These are phyloP conservation scores for Polypterus senegalus DNA, from an alignment of 2,113 vertebrate species.

Conservation along the genomic window DNA sequence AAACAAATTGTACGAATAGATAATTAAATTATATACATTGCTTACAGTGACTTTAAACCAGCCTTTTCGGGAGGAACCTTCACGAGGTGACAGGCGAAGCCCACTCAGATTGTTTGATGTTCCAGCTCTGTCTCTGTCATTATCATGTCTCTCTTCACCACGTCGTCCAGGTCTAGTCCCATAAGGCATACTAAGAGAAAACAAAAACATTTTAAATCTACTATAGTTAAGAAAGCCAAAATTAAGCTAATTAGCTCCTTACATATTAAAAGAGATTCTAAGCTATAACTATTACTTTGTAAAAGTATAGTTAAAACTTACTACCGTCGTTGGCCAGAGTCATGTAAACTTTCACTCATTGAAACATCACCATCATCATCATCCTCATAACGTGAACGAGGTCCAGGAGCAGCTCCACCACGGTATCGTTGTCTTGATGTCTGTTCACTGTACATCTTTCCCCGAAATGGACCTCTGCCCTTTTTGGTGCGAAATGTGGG, in stretches of 20 bases:
- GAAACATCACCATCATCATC: conserved; percentile 55
- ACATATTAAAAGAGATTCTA: no score
- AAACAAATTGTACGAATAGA: no score
- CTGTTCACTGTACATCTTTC: conserved; percentile 43
- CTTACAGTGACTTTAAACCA: conserved; percentile 78
- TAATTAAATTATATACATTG: neutral
- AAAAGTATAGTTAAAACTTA: conserved; percentile 31
- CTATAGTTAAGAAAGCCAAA: no score
- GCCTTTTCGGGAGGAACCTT: conserved; percentile 30
- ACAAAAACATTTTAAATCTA: neutral
- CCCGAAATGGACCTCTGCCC: conserved; percentile 56
- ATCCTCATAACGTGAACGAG: conserved; percentile 37
- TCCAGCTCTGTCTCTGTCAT: conserved; percentile 34
- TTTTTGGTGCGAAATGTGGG: conserved; percentile 55
- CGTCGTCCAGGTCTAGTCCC: conserved; percentile 36
- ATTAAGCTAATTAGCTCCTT: no score
- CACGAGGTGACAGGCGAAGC: conserved; percentile 8
- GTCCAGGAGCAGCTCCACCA: conserved; percentile 32
- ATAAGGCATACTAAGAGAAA: conserved; percentile 54
- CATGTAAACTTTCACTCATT: conserved; percentile 57
- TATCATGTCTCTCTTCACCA: conserved; percentile 44
- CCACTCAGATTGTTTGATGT: no score
- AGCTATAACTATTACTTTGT: no score
- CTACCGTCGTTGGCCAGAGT: conserved; percentile 47
- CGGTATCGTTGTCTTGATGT: conserved; percentile 39